Percentiles rank a stretch among this genome's conserved stretches.
These are phyloP conservation scores for Epistrophella euchroma DNA, from an alignment of 2,888 invertebrate species.

Conservation along the genomic window DNA sequence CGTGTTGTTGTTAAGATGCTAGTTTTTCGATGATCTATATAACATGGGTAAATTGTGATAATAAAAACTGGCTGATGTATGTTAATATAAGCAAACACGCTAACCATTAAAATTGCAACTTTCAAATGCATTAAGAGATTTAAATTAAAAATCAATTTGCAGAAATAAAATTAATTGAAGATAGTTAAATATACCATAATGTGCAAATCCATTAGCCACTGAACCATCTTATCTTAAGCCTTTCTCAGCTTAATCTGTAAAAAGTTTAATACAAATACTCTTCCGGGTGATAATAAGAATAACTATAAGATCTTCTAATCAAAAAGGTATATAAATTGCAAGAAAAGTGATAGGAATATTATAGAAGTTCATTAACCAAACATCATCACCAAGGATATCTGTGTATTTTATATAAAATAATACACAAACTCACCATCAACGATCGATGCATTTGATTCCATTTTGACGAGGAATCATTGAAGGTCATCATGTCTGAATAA, in stretches of 20 bases:
- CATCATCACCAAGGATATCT: conserved; percentile 12
- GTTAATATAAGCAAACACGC: neutral
- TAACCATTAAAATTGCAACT: neutral
- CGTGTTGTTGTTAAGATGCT: too few species aligned
- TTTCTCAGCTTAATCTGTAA: neutral
- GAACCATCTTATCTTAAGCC: neutral
- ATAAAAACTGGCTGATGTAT: too few species aligned
- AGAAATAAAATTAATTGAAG: neutral
- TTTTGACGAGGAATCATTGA: neutral
- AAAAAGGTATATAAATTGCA: neutral
- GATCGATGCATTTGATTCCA: neutral
- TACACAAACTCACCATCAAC: neutral
- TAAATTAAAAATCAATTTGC: neutral
- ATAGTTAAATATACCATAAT: neutral
- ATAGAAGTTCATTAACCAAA: neutral
- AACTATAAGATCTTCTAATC: neutral
- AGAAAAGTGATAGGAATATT: neutral
- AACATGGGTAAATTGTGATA: too few species aligned
- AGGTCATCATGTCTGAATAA: neutral
- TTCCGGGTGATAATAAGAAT: neutral
- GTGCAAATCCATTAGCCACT: neutral
- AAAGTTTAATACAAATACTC: neutral
- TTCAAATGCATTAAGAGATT: neutral
- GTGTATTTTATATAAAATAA: neutral
- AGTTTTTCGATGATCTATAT: too few species aligned